Base-by-base conservation (phyloP, 2,888 invertebrate species). In the Aphodius granarius region DNA sequence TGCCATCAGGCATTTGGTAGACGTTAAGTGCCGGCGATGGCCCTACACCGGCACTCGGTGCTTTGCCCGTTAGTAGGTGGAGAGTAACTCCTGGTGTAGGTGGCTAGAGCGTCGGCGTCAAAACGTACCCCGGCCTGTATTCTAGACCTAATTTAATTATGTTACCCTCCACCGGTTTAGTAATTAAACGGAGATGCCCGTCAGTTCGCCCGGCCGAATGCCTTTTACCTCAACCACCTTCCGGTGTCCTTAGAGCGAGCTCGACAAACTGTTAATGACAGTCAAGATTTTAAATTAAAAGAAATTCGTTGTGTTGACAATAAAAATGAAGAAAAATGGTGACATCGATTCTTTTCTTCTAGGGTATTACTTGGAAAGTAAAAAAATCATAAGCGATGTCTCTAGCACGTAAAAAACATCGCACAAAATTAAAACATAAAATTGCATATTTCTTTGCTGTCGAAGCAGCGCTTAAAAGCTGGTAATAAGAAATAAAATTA, bases 81-180 rank as follows among this genome's bases (percentile, higher is more conserved):
- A 43, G 2, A 43, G 43, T 43, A 43, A 0, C 43, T 43, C 43
- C 13, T 13, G 6, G 13, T 43, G 13, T 43, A 43, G 43, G 9
- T 9, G 43, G 9, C 43, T 43, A 43, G 43, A 43, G 43, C 43
- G 43, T 43, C 43, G 43, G 43, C 43, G 43, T 43, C 43, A 66
- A 73, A 73, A 20, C 23, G 63, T 73, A 20, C 2, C 43, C 43
- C n/a, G 62, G 64, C 76, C 63, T 64, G 81, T 81, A 83, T 82
- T 84, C 82, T 82, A 81, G 79, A 78, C 77, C 80, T 82, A 83
- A 83, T 83, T 83, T 81, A 82, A 84, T 84, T 82, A 84, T 78
- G 79, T 80, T 78, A 77, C 74, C 78, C 81, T 77, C 81, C 79
- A 79, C 78, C 80, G 80, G 80, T 80, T 78, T 77, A 78, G 82